A percentile compares a stretch with the other conserved stretches of the same genome.
Evolutionary conservation across 1,140 invertebrate species (phyloP).

Genomic region (Drosophila repleta): DNA sequence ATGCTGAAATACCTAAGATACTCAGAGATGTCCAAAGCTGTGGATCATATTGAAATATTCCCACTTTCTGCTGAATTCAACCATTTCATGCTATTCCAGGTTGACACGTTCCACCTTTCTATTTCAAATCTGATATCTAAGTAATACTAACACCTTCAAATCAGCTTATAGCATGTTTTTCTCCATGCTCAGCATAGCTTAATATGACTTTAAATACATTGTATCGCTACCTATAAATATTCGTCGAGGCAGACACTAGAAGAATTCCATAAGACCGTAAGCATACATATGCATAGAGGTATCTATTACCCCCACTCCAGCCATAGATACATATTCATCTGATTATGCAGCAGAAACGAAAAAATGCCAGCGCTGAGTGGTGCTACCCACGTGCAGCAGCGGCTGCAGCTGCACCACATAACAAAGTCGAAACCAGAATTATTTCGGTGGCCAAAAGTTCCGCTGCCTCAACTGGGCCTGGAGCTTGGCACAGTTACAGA

Average conservation of each 20-base stretch:
- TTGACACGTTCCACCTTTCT: too few species aligned
- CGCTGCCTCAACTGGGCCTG: slow-evolving; percentile 4
- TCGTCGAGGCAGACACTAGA: not conserved
- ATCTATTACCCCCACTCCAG: slow-evolving; percentile 18
- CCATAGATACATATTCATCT: slow-evolving; percentile 25
- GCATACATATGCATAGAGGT: not conserved
- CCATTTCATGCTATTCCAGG: too few species aligned
- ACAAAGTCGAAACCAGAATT: slow-evolving; percentile 25
- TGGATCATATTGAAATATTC: too few species aligned
- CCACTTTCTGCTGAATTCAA: too few species aligned
- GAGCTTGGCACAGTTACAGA: slow-evolving; percentile 50
- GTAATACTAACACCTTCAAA: too few species aligned
- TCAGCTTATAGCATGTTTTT: not conserved
- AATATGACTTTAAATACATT: not conserved
- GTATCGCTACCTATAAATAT: not conserved
- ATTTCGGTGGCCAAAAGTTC: slow-evolving; percentile 14
- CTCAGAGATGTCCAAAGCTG: too few species aligned
- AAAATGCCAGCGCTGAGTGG: slow-evolving; percentile 17
- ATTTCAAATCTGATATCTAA: too few species aligned
- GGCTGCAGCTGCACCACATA: slow-evolving; percentile 26
- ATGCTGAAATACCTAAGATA: too few species aligned
- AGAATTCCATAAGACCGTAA: not conserved
- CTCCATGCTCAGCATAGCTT: not conserved
- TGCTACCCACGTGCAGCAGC: slow-evolving; percentile 21
- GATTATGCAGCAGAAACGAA: slow-evolving; percentile 2